Evolutionary conservation across 2,888 invertebrate species (phyloP), one percentile per base, ranked within the genome.

Genomic region (Aelia acuminata): DNA sequence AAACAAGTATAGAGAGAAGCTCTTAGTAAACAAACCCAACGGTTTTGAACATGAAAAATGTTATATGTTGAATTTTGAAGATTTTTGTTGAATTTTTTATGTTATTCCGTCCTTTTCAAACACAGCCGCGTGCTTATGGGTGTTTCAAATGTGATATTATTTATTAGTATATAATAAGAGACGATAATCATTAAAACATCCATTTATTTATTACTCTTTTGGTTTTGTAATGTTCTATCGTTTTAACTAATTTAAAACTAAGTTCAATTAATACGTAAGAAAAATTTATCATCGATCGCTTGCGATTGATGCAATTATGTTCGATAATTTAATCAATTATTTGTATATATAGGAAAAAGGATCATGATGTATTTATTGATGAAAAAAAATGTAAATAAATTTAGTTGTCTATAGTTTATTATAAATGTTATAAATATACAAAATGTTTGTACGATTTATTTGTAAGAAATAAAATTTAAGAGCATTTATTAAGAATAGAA

Each of bases 361-460:
- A 80, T n/a, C n/a, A 43, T 80, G 20, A 80, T 80, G 80, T 80
- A 80, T 80, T 47, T 80, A 47, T 80, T 43, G 39, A 80, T n/a
- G n/a, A 70, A 75, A 80, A 20, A 70, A 75, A 80, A 20, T 80
- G 80, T 80, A 80, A 80, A 80, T 80, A 80, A 70, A 80, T 43
- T 43, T 80, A n/a, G 80, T 80, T 80, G 43, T 80, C n/a, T 47
- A 80, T 80, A 43, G 43, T 43, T 80, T 80, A n/a, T n/a, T n/a
- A 80, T 80, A 80, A 80, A n/a, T 80, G 80, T 43, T 43, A 7
- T 70, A n/a, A n/a, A n/a, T n/a, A 80, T 80, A 80, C 22, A 70
- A 75, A 47, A 80, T 47, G 15, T 80, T 80, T 80, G n/a, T 80
- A 80, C 80, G 22, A 75, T 39, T 75, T 22, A 39, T 39, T 75